Evolutionary conservation across 2,888 invertebrate species (phyloP), one percentile per base, ranked within the genome.

Genomic region (Xestia c-nigrum): DNA sequence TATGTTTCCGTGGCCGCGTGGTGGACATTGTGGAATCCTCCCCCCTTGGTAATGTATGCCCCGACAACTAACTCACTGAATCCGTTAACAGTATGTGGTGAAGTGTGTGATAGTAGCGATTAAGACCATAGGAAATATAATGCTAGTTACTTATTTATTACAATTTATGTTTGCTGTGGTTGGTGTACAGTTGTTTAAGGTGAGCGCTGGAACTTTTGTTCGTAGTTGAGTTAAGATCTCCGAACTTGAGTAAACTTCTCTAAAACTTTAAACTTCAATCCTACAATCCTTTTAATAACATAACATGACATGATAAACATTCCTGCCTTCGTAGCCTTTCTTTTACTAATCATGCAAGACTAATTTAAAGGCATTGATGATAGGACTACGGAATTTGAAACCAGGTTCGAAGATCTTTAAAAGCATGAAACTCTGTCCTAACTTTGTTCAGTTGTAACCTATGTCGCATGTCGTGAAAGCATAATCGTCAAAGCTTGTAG

Each of bases 81-180:
- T 82, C 90, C 91, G 91, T 90, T 88, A 91, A 90, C 95, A 99
- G 99, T 99, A 99, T 98, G 99, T 99, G 97, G 99, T 99, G 95
- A 99, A 99, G 98, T 99, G 99, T 98, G 99, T 99, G 97, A 99
- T 99, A 97, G 99, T 99, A 97, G 99, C 99, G 93, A 98, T 99
- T 97, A 99, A 99, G 98, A 99, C 99, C 94, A 99, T 99, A 97
- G 99, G 99, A 97, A 99, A 99, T 98, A 99, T 99, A 97, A 99
- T 99, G 98, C 98, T 99, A 98, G 99, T 99, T 97, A 99, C 99
- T 96, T 99, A 99, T 98, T 98, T 99, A 96, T 99, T 99, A 97
- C 99, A 99, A 98, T 99, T 99, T 98, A 99, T 99, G 99, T 99
- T 99, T 97, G 99, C 99, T 97, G 99, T 99, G 97, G 99, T 99